Evolutionary conservation across 2,113 vertebrate species (phyloP).

Genomic region (Riparia riparia): DNA sequence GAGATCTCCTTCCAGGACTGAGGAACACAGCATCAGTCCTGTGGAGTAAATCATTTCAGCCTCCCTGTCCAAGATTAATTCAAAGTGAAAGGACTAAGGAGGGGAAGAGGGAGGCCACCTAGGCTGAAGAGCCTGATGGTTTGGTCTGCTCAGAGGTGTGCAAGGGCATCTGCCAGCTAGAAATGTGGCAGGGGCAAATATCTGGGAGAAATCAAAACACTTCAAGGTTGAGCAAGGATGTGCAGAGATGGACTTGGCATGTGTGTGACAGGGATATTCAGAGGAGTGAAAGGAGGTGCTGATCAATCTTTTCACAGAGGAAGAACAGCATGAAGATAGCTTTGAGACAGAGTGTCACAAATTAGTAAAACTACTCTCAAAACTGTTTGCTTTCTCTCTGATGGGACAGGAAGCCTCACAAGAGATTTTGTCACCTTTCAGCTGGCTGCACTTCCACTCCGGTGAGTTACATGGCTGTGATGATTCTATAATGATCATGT

Average conservation of each 20-base stretch:
- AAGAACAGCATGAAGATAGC: not conserved
- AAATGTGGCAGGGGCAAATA: not conserved
- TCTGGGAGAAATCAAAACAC: not conserved
- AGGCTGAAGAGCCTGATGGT: not conserved
- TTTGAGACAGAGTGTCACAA: not conserved
- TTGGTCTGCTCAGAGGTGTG: not conserved
- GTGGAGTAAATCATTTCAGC: not conserved
- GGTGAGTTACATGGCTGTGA: not conserved
- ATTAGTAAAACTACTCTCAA: not conserved
- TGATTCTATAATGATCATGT: not conserved
- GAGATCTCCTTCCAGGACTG: not conserved
- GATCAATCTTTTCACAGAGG: not conserved
- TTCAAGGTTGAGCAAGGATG: not conserved
- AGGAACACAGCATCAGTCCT: rapidly evolving
- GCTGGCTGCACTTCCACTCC: not conserved
- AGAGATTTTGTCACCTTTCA: not conserved
- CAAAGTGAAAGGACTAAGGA: not conserved
- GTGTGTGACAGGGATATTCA: not conserved
- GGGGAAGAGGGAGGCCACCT: not conserved
- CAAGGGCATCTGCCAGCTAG: not conserved
- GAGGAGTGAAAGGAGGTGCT: not conserved
- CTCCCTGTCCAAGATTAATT: rapidly evolving
- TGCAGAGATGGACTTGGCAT: rapidly evolving
- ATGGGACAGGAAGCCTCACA: not conserved
- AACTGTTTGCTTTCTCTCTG: not conserved